Base-by-base conservation (phyloP, 1,140 invertebrate species). In the Drosophila baimaii region DNA sequence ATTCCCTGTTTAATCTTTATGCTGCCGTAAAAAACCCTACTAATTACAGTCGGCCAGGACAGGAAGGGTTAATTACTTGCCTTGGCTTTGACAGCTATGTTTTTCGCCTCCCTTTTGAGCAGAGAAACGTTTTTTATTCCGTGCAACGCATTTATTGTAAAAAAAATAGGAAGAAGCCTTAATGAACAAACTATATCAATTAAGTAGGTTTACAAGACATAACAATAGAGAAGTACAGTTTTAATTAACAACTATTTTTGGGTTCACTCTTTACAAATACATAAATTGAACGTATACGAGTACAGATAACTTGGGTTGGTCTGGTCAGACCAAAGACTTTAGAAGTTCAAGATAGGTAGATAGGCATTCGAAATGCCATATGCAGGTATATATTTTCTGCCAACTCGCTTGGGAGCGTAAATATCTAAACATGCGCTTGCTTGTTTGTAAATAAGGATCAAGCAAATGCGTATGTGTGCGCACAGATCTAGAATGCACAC, bases 171-270 rank as follows among this genome's bases (percentile, higher is more conserved):
- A 41, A 66, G 52, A 61, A 68, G 51, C 33, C 52, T 76, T 73
- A 73, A 33, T 33, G 23, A 49, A 70, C 49, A 46, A 71, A 71
- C 68, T 71, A 49, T 58, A 35, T 35, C 68, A 71, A 71, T 65
- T 75, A 75, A 75, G 37, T 47, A 51, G 54, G 62, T 66, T 84
- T 83, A 77, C 21, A n/a, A 43, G 41, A 71, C 69, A 61, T 57
- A 81, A 77, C 65, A 76, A 79, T 44, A 61, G 54, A 61, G 54
- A 57, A 21, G 51, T 47, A 77, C 25, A 23, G 43, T 59, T 46
- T 62, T 69, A 63, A 57, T 62, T 88, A 82, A 52, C 12, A 79
- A 66, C 83, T 86, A 86, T 88, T 88, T 86, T 86, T 86, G 82
- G 82, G 46, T 47, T 88, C 62, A 56, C 71, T 82, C 49, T 54